Conservation (phyloP, 1,140 invertebrate genomes). For the Trichonephila clavata region DNA sequence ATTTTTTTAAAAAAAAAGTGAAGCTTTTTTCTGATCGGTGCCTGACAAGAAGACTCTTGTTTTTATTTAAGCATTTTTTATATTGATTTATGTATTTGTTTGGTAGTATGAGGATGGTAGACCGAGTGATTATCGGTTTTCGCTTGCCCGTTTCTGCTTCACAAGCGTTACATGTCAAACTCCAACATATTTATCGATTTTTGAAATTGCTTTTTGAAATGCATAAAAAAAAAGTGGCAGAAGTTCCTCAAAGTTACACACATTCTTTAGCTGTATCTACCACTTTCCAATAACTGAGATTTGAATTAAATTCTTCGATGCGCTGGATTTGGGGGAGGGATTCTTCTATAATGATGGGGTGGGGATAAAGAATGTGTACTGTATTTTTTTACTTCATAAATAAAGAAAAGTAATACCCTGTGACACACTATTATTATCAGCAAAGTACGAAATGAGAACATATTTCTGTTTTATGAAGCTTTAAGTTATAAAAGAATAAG, state of each 20-base stretch:
- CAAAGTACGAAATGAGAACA: too few species aligned
- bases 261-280: slow-evolving; percentile 12
- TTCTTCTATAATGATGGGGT: neutral
- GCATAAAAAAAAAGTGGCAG: neutral
- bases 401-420: too few species aligned
- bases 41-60: neutral
- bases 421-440: too few species aligned
- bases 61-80: neutral
- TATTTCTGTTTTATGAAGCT: too few species aligned
- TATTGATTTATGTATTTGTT: slow-evolving; percentile 18
- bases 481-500: too few species aligned
- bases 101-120: neutral
- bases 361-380: too few species aligned
- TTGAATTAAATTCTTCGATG: neutral
- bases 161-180: neutral
- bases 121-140: slow-evolving; percentile 15
- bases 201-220: slow-evolving; percentile 23
- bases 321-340: neutral
- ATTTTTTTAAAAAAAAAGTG: too few species aligned
- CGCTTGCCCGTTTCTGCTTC: slow-evolving; percentile 13
- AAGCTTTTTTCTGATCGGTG: too few species aligned
- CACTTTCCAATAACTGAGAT: neutral
- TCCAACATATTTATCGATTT: neutral
- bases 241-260: neutral
- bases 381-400: too few species aligned